A percentile compares a stretch with the other conserved stretches of the same genome.
phyloP scores from a whole-genome alignment of 2,113 vertebrate genomes.

The Cebidichthys violaceus region DNA sequence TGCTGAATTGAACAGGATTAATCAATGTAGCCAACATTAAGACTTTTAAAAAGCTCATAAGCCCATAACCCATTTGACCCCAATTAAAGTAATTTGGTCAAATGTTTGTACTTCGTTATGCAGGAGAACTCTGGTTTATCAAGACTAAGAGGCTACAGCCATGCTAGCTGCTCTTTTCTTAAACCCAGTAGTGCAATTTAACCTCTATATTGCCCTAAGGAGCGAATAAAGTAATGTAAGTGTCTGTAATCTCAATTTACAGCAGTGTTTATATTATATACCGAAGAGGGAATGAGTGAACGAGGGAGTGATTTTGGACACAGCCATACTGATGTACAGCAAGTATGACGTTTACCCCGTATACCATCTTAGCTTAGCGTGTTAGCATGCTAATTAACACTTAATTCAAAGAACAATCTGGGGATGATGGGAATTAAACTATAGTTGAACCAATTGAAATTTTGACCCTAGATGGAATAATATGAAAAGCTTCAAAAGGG shows the following conservation, averaged over 20 bases:
- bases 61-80: neutral
- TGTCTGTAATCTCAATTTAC: neutral
- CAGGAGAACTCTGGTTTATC: neutral
- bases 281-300: neutral
- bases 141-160: neutral
- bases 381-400: neutral
- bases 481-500: neutral
- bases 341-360: neutral
- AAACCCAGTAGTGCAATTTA: neutral
- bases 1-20: neutral
- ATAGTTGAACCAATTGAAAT: neutral
- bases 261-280: neutral
- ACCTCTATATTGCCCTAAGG: neutral
- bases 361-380: neutral
- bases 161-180: neutral
- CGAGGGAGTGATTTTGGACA: neutral
- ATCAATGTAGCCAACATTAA: neutral
- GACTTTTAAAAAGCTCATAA: neutral
- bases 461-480: neutral
- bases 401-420: neutral
- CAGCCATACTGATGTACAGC: neutral
- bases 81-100: neutral
- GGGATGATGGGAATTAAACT: neutral
- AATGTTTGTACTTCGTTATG: neutral
- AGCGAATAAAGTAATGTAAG: neutral